Evolutionary conservation across 2,888 invertebrate genomes (phyloP).

Genomic region (Mesorhabditis belari): DNA sequence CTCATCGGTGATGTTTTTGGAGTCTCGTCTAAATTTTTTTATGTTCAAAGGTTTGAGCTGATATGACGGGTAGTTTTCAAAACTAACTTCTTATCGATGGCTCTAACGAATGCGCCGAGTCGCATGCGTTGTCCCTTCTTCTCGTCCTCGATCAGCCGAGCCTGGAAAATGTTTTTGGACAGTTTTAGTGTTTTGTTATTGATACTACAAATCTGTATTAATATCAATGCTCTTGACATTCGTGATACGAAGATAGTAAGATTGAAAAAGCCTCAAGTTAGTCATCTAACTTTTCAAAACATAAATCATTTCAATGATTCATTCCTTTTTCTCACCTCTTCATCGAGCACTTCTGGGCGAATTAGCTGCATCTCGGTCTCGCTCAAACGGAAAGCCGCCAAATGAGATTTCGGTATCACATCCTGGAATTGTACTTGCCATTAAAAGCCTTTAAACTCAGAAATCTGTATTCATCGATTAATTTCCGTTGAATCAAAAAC

Average conservation of each 20-base stretch:
- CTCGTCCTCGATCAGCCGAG: background rate
- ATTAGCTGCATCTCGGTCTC: constrained; percentile 51
- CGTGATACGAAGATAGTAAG: background rate
- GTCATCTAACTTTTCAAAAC: constrained; percentile 16
- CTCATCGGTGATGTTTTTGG: background rate
- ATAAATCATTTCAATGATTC: constrained; percentile 19
- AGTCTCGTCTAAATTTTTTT: background rate
- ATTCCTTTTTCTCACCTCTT: constrained; percentile 26
- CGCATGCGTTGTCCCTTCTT: background rate
- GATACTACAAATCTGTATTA: background rate
- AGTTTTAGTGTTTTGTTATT: background rate
- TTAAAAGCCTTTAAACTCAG: background rate
- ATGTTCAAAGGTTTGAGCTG: background rate
- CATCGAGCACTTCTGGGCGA: constrained; percentile 39
- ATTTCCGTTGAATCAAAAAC: background rate
- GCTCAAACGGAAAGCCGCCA: constrained; percentile 43
- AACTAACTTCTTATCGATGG: constrained; percentile 20
- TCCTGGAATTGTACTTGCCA: constrained; percentile 20
- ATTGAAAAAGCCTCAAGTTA: background rate
- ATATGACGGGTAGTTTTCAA: background rate
- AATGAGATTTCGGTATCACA: constrained; percentile 47
- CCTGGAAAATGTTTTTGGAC: background rate
- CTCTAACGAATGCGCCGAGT: constrained; percentile 16
- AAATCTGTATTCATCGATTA: background rate
- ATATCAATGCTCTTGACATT: background rate